Base-by-base conservation (phyloP, 2,113 vertebrate species). In the Pagrus major region DNA sequence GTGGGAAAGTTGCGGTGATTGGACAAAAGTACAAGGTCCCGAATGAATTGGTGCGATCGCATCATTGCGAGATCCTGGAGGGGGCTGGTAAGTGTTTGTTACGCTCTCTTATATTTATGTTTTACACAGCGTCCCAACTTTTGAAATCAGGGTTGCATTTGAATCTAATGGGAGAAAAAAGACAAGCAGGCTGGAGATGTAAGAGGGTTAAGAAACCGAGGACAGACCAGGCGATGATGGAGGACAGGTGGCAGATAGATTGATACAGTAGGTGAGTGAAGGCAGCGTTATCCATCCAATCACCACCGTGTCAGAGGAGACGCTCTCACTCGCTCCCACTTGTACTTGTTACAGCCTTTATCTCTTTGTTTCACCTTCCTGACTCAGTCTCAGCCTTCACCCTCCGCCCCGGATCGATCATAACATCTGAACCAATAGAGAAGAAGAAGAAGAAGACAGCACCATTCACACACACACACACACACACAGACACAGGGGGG, bases 221-320 rank as follows among this genome's bases (percentile, higher is more conserved):
- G 37, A 4, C 12, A 23, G 54, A 31, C 11, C 1, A 0, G 39
- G n/a, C n/a, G n/a, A n/a, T n/a, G 29, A 7, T 20, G 37, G 47
- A 27, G 23, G 18, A 55, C 15, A 55, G 59, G 21, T n/a, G 33
- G 12, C 31, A 31, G 31, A 54, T 16, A n/a, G 47, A 66, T 12
- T 41, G n/a, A n/a, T n/a, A n/a, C n/a, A 23, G n/a, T 25, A 0
- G 5, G 35, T 44, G 51, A 23, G 54, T 20, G 41, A 20, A 44
- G 44, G 52, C 61, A 5, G 12, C 4, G 0, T 63, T 61, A 60
- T 74, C 71, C 37, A 69, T 68, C 55, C 64, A 75, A 74, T 74
- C 78, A 61, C 46, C 58, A 9, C 23, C 1, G 14, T 55, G 59
- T 80, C 33, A 49, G 60, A 66, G 31, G 41, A 65, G 18, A 8